Percentiles rank a stretch among this genome's conserved stretches.
These are phyloP conservation scores for Heliconius hortense DNA, from an alignment of 2,888 invertebrate species.

Conservation along the genomic window DNA sequence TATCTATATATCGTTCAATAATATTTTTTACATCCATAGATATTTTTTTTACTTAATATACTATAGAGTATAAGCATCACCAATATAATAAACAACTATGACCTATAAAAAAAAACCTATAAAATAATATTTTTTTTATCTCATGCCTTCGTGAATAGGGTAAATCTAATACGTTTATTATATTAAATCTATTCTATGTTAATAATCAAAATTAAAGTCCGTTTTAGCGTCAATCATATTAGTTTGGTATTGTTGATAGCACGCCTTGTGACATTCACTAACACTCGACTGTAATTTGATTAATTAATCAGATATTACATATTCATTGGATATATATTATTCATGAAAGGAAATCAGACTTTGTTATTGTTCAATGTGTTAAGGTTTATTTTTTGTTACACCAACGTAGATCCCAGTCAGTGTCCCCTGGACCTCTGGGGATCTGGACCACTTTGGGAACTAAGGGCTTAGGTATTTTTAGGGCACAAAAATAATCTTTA, in stretches of 20 bases:
- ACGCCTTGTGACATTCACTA: neutral
- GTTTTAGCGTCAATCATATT: neutral
- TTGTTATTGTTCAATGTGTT: neutral
- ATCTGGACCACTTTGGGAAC: too few species aligned
- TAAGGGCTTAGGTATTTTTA: too few species aligned
- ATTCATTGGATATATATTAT: neutral
- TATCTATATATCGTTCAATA: too few species aligned
- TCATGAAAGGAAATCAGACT: neutral
- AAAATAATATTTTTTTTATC: too few species aligned
- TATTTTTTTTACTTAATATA: too few species aligned
- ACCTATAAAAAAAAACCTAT: too few species aligned
- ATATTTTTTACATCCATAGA: too few species aligned
- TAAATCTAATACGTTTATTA: neutral
- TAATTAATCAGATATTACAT: slow-evolving; percentile 1
- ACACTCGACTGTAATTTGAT: slow-evolving; percentile 7
- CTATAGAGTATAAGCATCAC: too few species aligned
- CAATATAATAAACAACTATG: too few species aligned
- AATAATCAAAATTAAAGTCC: neutral
- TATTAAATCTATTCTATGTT: neutral
- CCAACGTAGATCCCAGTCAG: neutral
- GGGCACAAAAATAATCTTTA: too few species aligned
- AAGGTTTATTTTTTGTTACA: neutral
- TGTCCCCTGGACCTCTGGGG: too few species aligned
- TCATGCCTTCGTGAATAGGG: too few species aligned
- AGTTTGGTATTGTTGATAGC: neutral